Conservation (phyloP, 2,888 invertebrate genomes). For the Tipula confusa region DNA sequence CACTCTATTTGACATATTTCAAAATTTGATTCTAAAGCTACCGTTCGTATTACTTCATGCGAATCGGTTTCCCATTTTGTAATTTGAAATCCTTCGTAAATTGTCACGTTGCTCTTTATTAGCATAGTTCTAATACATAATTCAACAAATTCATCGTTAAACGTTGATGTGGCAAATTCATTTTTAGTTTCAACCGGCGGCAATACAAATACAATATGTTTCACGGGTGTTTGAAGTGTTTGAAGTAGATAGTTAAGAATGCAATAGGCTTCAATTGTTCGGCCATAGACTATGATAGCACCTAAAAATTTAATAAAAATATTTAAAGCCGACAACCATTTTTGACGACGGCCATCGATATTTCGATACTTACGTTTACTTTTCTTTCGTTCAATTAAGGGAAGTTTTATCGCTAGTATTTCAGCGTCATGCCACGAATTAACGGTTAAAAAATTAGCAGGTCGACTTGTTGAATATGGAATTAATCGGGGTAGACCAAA, state of each 20-base stretch:
- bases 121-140: constrained; percentile 39
- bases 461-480: constrained; percentile 41
- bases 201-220: constrained; percentile 50
- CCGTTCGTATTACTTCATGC: constrained; percentile 38
- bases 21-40: constrained; percentile 40
- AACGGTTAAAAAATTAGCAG: constrained; percentile 59
- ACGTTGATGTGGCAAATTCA: constrained; percentile 37
- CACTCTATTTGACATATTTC: constrained; percentile 40
- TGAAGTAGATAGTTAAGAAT: constrained; percentile 51
- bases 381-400: background rate
- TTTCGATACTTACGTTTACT: background rate
- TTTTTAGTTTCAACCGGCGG: constrained; percentile 38
- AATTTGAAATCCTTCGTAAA: constrained; percentile 42
- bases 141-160: constrained; percentile 37
- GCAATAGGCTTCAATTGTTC: constrained; percentile 51
- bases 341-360: background rate
- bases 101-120: constrained; percentile 38
- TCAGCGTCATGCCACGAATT: constrained; percentile 56
- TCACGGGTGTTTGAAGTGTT: constrained; percentile 47
- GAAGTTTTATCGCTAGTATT: background rate
- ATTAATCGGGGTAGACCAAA: constrained; percentile 53
- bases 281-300: constrained; percentile 52
- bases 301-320: constrained; percentile 35
- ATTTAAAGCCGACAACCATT: background rate
- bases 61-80: constrained; percentile 42